Percentiles rank a stretch among this genome's conserved stretches.
phyloP scores from a whole-genome alignment of 2,113 vertebrate species.

The Paralichthys olivaceus region DNA sequence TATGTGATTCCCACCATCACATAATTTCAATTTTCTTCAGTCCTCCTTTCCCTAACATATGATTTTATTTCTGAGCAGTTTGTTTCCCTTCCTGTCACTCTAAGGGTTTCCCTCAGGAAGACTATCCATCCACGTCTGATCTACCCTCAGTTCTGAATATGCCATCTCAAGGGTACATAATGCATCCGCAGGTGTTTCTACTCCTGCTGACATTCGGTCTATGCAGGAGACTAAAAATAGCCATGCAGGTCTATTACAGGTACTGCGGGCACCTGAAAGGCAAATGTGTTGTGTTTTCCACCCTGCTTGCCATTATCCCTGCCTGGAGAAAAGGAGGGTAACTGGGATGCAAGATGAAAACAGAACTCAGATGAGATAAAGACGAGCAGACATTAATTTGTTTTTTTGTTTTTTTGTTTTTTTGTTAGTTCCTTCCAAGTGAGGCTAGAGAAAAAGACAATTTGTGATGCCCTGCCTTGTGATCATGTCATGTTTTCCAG shows the following conservation, averaged over 20 bases:
- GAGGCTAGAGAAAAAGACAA: background rate
- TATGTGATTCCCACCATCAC: no score
- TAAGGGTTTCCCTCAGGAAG: slow-evolving; percentile 14
- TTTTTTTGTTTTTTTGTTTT: slow-evolving; percentile 16
- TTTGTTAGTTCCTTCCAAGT: background rate
- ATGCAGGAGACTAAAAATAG: slow-evolving; percentile 71
- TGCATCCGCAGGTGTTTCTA: slow-evolving; percentile 34
- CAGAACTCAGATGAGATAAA: slow-evolving; percentile 18
- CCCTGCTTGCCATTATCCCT: slow-evolving; percentile 7
- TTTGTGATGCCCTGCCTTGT: background rate
- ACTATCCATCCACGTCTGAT: background rate
- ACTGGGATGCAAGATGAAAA: slow-evolving; percentile 24
- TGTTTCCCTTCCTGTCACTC: background rate
- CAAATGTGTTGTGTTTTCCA: slow-evolving; percentile 48
- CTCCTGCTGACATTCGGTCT: slow-evolving; percentile 59
- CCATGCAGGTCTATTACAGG: slow-evolving; percentile 64
- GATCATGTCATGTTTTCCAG: background rate
- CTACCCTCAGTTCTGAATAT: background rate
- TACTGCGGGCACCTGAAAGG: slow-evolving; percentile 75
- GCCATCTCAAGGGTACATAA: slow-evolving; percentile 57
- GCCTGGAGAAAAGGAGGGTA: background rate
- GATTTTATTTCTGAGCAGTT: background rate
- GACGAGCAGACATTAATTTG: slow-evolving; percentile 4
- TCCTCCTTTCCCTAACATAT: background rate
- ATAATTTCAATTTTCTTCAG: background rate